Conservation (phyloP, 2,113 vertebrate species). For the Illadopsis cleaveri region DNA sequence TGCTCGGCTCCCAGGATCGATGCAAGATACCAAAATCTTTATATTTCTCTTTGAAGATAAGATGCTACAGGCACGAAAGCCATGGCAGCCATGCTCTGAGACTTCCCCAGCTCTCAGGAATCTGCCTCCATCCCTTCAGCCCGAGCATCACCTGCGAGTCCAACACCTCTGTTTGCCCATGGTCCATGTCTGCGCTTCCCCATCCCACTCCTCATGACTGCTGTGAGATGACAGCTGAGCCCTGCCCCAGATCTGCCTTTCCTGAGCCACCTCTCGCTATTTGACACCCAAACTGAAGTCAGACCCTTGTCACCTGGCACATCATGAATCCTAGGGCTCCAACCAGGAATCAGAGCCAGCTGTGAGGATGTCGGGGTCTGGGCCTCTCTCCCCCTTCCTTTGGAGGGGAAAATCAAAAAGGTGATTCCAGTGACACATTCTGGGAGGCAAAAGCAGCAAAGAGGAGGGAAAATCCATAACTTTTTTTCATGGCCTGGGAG, state of each 20-base stretch:
- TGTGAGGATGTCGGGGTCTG: not conserved
- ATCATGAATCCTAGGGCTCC: not conserved
- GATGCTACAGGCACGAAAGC: not conserved
- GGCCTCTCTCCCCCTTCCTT: not conserved
- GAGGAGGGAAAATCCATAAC: not conserved
- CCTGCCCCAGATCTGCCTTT: not conserved
- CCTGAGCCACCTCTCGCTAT: not conserved
- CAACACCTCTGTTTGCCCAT: not conserved
- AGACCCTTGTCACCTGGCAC: not conserved
- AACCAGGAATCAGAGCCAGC: not conserved
- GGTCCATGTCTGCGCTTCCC: not conserved
- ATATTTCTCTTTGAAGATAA: not conserved
- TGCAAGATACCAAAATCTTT: not conserved
- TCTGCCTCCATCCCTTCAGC: not conserved
- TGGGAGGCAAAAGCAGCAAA: not conserved
- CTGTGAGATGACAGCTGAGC: not conserved
- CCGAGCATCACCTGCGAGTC: too few species aligned
- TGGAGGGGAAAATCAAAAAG: not conserved
- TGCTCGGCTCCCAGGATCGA: rapidly evolving
- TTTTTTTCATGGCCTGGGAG: not conserved
- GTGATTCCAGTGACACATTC: not conserved
- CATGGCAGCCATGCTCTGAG: not conserved
- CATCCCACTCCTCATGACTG: not conserved
- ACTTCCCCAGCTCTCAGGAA: not conserved
- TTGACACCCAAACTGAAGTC: not conserved